A percentile compares a stretch with the other conserved stretches of the same genome.
phyloP scores from a whole-genome alignment of 2,888 invertebrate genomes.

The Dusona sp. region DNA sequence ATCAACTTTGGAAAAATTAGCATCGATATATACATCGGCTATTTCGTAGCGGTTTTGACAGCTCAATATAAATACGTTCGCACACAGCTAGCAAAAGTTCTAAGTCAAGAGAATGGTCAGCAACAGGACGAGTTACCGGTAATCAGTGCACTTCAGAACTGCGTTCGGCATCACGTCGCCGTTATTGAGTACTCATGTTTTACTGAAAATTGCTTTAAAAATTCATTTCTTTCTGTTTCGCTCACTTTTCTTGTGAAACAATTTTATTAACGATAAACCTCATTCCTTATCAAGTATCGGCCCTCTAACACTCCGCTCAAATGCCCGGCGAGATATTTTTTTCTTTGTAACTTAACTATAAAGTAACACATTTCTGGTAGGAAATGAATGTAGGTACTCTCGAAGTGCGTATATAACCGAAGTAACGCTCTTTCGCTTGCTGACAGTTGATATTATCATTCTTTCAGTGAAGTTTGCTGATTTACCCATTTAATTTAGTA shows the following conservation, averaged over 20 bases:
- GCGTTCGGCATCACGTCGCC: conserved; percentile 65
- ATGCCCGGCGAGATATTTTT: neutral
- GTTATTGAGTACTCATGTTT: conserved; percentile 68
- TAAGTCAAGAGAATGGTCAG: neutral
- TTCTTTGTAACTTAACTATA: neutral
- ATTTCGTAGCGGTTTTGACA: conserved; percentile 71
- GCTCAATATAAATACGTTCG: conserved; percentile 73
- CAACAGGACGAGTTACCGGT: conserved; percentile 24
- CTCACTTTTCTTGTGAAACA: neutral
- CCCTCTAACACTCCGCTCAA: neutral
- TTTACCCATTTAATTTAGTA: neutral
- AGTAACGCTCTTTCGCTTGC: neutral
- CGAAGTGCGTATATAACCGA: neutral
- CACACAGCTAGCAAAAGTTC: conserved; percentile 44
- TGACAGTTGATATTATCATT: neutral
- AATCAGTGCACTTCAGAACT: conserved; percentile 52
- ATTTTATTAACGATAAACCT: neutral
- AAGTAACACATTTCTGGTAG: neutral
- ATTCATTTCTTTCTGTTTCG: neutral
- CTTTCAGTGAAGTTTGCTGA: too few relatives aligned
- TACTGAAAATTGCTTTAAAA: neutral
- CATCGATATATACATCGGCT: conserved; percentile 73
- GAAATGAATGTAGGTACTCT: neutral
- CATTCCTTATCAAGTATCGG: neutral
- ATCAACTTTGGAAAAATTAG: conserved; percentile 68